Evolutionary conservation across 2,888 invertebrate genomes (phyloP).

Genomic region (Loripinus fragilis): DNA sequence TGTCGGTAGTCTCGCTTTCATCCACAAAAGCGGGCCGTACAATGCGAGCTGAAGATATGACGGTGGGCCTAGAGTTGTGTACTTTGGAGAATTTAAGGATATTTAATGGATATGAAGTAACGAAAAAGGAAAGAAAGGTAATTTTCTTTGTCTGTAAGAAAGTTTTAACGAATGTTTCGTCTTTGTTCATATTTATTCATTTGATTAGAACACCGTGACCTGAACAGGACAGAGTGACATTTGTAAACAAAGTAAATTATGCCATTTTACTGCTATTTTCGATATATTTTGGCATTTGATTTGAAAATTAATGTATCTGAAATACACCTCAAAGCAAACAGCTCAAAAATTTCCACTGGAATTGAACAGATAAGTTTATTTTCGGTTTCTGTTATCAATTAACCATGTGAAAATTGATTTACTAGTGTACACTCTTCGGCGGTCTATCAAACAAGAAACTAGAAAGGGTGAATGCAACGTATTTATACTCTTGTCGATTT

Average conservation of each 20-base stretch:
- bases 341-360: background rate
- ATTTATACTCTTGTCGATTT: conserved; percentile 44
- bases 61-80: conserved; percentile 50
- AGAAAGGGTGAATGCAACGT: background rate
- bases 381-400: conserved; percentile 19
- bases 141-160: background rate
- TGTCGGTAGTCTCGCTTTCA: background rate
- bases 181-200: background rate
- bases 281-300: too few relatives aligned
- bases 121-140: conserved; percentile 44
- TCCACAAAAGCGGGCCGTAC: conserved; percentile 8
- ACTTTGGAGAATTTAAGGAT: conserved; percentile 58
- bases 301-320: too few relatives aligned
- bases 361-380: background rate
- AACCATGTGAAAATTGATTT: conserved; percentile 14
- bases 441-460: conserved; percentile 55
- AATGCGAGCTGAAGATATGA: conserved; percentile 57
- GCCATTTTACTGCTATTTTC: background rate
- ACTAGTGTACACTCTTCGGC: conserved; percentile 37
- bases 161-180: background rate
- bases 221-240: background rate
- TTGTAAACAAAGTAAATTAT: background rate
- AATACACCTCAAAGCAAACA: too few relatives aligned
- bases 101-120: conserved; percentile 53
- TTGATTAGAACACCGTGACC: conserved; percentile 2